Conservation (phyloP, 2,888 invertebrate species). For the Lithophane semibrunnea region DNA sequence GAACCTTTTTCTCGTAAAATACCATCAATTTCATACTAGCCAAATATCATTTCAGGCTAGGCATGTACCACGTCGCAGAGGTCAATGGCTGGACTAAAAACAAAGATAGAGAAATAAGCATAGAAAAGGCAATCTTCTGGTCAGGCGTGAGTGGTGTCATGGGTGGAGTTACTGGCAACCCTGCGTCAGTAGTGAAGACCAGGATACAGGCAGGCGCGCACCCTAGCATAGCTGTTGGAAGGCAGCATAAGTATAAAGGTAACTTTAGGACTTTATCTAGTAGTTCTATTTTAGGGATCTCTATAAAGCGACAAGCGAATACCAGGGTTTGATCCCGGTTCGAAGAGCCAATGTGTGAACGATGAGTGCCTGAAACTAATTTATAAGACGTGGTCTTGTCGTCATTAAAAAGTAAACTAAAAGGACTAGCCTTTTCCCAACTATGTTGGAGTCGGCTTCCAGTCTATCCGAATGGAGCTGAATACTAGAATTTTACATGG, state of each 20-base stretch:
- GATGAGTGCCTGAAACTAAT: neutral
- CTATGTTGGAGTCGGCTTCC: too few relatives aligned
- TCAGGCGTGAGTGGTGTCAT: slow-evolving; percentile 91
- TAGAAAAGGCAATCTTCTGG: slow-evolving; percentile 83
- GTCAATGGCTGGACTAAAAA: slow-evolving; percentile 89
- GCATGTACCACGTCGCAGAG: slow-evolving; percentile 92
- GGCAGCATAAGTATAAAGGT: slow-evolving; percentile 93
- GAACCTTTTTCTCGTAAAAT: neutral
- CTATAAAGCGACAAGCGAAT: neutral
- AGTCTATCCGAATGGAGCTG: too few relatives aligned
- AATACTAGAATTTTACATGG: too few relatives aligned
- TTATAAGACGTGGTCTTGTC: neutral
- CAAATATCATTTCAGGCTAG: slow-evolving; percentile 85
- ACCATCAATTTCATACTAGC: neutral
- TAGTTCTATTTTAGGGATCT: neutral
- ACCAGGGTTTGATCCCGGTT: neutral
- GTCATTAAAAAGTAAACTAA: neutral
- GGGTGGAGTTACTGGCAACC: slow-evolving; percentile 93
- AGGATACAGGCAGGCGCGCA: slow-evolving; percentile 93
- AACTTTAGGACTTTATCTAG: neutral
- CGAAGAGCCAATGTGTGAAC: neutral
- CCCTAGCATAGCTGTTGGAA: slow-evolving; percentile 95
- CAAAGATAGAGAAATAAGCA: slow-evolving; percentile 79
- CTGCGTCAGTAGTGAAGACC: slow-evolving; percentile 95
- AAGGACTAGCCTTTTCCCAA: neutral